Evolutionary conservation across 2,113 vertebrate genomes (phyloP), one percentile per base, ranked within the genome.

Genomic region (Benthochromis sp.): DNA sequence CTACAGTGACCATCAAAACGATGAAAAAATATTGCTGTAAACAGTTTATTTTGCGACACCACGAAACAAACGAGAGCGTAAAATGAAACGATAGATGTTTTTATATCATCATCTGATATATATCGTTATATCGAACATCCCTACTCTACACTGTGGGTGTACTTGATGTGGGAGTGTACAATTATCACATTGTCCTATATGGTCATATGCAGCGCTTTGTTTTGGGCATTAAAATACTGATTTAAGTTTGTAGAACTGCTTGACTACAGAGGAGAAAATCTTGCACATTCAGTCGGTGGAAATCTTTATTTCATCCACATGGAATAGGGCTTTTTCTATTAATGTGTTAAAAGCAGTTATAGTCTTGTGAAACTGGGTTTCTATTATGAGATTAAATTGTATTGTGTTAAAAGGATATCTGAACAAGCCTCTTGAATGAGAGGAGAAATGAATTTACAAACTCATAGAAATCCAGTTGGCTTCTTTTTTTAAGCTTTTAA

Each of bases 1-100:
- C 21, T 21, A 21, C 21, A 21, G 21, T 21, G 21, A 21, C 21
- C 21, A 21, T 21, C 21, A 21, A 21, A 21, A 21, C 21, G 21
- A 21, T 21, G 21, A 21, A 21, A 21, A 21, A 21, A 21, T 2
- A 21, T 21, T 21, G 21, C 21, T 21, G 21, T 21, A 21, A 21
- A 21, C 21, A 21, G 21, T 2, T 21, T 21, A 21, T 21, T 21
- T 21, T 21, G 21, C 21, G 21, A 21, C 21, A 21, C 21, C 21
- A 21, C 21, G 21, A 21, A 50, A 50, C 47, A 50, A 50, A 50
- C 2, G 0, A 50, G 9, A 9, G 16, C 0, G 0, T 19, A 50
- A 19, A 50, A 50, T 50, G 8, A 50, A 50, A 19, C 0, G 0
- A 50, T 0, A 50, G 16, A 50, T 0, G 47, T 50, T 50, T 19